A percentile compares a stretch with the other conserved stretches of the same genome.
phyloP scores from a whole-genome alignment of 2,888 invertebrate genomes.

The Corbicula japonica region DNA sequence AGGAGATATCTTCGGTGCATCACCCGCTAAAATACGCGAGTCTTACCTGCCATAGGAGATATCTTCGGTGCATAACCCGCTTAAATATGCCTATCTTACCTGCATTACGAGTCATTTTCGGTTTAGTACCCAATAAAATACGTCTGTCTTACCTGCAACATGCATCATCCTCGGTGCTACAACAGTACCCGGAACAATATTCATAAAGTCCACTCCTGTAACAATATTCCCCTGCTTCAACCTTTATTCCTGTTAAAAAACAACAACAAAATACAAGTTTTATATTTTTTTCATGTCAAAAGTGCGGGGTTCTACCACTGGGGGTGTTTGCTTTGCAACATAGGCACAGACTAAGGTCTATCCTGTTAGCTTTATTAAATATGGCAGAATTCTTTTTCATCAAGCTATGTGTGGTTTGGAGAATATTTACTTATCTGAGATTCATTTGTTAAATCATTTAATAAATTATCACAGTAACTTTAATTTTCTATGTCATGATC shows the following conservation, averaged over 20 bases:
- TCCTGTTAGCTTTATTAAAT: neutral
- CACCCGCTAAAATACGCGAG: too few relatives aligned
- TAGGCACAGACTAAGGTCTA: neutral
- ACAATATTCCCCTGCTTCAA: constrained; percentile 8
- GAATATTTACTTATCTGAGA: neutral
- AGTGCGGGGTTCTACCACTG: neutral
- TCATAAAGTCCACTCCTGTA: neutral
- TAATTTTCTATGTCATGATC: too few relatives aligned
- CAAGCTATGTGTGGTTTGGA: neutral
- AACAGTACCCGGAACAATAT: constrained; percentile 29
- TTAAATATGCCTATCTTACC: too few relatives aligned
- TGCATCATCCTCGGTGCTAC: constrained; percentile 9
- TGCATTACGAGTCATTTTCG: too few relatives aligned
- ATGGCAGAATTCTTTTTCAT: neutral
- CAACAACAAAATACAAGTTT: neutral
- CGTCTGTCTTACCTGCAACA: constrained; percentile 30
- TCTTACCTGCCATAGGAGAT: too few relatives aligned
- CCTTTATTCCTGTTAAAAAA: neutral
- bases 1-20: too few relatives aligned
- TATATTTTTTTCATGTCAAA: neutral
- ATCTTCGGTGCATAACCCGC: too few relatives aligned
- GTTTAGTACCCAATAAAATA: too few relatives aligned
- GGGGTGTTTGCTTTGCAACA: neutral
- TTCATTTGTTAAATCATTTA: neutral
- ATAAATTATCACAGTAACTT: too few relatives aligned